These are phyloP conservation scores for Bhutanitis thaidina DNA, from an alignment of 2,888 invertebrate species.

Conservation along the genomic window DNA sequence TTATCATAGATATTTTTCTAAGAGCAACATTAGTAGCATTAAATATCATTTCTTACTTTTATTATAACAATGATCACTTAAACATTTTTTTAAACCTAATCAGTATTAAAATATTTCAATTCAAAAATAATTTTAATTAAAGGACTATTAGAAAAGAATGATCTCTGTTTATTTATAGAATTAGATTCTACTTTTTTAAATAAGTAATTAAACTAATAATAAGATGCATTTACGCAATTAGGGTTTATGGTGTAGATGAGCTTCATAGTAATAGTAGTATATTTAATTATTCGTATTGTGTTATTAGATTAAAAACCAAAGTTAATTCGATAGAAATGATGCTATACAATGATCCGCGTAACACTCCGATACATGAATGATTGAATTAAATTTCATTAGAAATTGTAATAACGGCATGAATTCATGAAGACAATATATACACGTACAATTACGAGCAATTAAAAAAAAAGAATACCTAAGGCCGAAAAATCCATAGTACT, in stretches of 20 bases:
- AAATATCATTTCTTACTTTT: too few relatives aligned
- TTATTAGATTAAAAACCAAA: neutral
- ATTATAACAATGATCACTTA: too few relatives aligned
- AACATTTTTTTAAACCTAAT: neutral
- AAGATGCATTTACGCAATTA: slow-evolving; percentile 2
- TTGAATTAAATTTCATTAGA: slow-evolving; percentile 11
- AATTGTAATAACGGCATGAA: neutral
- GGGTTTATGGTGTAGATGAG: slow-evolving; percentile 9
- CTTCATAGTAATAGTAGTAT: slow-evolving; percentile 12
- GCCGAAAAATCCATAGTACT: too few relatives aligned
- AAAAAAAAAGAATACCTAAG: too few relatives aligned
- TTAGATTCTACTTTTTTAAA: slow-evolving; percentile 1
- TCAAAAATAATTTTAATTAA: neutral
- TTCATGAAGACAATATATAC: neutral
- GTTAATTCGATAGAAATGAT: neutral
- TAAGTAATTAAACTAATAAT: neutral
- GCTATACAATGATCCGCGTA: neutral
- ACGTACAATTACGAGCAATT: too few relatives aligned
- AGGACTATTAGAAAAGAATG: slow-evolving; percentile 1
- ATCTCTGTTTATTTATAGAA: slow-evolving; percentile 13
- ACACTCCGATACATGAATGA: too few relatives aligned
- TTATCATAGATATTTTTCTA: too few relatives aligned
- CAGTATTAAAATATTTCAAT: slow-evolving; percentile 14
- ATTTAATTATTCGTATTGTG: too few relatives aligned
- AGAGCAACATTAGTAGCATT: too few relatives aligned